These are phyloP conservation scores for Drosophila mayri DNA, from an alignment of 1,140 invertebrate genomes.

Conservation along the genomic window DNA sequence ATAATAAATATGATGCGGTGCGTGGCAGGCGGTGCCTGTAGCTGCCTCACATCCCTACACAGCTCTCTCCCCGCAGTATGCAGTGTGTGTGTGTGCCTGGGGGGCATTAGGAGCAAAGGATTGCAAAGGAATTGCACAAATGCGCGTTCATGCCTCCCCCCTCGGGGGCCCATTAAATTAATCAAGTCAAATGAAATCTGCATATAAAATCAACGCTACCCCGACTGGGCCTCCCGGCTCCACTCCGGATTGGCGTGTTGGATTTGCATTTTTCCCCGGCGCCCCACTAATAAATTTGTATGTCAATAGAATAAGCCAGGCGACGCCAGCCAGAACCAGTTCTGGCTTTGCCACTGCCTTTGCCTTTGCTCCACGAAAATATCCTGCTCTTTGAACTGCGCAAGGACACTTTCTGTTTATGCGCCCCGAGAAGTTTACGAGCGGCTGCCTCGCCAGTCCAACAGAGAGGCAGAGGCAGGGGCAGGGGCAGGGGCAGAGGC, in stretches of 20 bases:
- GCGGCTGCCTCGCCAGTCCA: constrained; percentile 28
- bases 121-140: constrained; percentile 54
- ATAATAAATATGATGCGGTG: constrained; percentile 61
- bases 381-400: constrained; percentile 70
- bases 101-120: constrained; percentile 34
- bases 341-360: neutral
- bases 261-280: constrained; percentile 77
- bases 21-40: constrained; percentile 71
- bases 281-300: constrained; percentile 81
- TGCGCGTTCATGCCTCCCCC: constrained; percentile 56
- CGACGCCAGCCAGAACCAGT: constrained; percentile 19
- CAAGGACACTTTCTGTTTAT: constrained; percentile 78
- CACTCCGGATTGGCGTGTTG: constrained; percentile 69
- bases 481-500: constrained; percentile 9
- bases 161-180: constrained; percentile 68
- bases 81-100: constrained; percentile 1
- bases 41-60: constrained; percentile 7
- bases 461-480: constrained; percentile 15
- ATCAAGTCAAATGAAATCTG: constrained; percentile 80
- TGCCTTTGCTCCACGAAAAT: constrained; percentile 28
- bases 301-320: constrained; percentile 69
- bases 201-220: constrained; percentile 58
- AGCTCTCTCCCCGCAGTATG: neutral
- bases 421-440: constrained; percentile 65
- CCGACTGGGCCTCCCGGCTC: constrained; percentile 4